A percentile compares a stretch with the other conserved stretches of the same genome.
phyloP scores from a whole-genome alignment of 2,113 vertebrate species.

The Cairina moschata region DNA sequence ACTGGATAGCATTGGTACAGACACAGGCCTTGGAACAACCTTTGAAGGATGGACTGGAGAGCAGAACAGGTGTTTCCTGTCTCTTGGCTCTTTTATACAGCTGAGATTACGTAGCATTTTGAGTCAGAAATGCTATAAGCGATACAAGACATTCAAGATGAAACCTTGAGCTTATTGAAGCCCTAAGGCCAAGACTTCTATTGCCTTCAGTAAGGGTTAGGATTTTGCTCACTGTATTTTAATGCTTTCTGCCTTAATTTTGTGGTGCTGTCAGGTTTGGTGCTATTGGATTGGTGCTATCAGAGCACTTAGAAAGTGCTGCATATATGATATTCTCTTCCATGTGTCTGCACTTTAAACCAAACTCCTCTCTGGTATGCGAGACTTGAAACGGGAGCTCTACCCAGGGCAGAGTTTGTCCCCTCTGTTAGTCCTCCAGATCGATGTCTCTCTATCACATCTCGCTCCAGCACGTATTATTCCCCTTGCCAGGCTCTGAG shows the following conservation, averaged over 20 bases:
- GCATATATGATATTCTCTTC: neutral
- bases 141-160: neutral
- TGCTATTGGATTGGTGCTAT: slow-evolving; percentile 22
- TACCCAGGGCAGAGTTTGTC: slow-evolving; percentile 15
- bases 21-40: neutral
- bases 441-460: neutral
- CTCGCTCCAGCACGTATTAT: neutral
- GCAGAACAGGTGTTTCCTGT: neutral
- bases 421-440: neutral
- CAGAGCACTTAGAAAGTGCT: slow-evolving; percentile 16
- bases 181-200: neutral
- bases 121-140: neutral
- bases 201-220: neutral
- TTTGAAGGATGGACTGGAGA: neutral
- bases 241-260: slow-evolving; percentile 3
- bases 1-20: neutral
- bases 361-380: slow-evolving; percentile 7
- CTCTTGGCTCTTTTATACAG: neutral
- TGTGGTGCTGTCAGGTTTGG: slow-evolving; percentile 19
- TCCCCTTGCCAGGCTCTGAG: slow-evolving; percentile 3
- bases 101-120: neutral
- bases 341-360: slow-evolving; percentile 58
- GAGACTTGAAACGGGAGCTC: slow-evolving; percentile 54
- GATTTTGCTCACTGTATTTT: neutral
- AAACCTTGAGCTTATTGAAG: neutral